Evolutionary conservation across 35 echinoderm and acorn worm genomes (phyloP).

Genomic region (Ophioderma brevispina): DNA sequence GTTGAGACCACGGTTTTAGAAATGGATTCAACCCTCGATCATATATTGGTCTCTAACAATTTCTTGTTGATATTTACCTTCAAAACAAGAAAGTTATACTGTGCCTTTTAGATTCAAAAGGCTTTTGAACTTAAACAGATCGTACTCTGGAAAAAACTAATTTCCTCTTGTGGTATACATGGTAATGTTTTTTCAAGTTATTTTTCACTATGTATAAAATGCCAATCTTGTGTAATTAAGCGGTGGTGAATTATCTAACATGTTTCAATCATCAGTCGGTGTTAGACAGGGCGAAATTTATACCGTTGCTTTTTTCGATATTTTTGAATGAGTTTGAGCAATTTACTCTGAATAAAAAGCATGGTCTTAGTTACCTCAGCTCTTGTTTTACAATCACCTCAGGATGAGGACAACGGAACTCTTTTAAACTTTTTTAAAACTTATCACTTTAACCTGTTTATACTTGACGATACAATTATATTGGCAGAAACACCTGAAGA

Average conservation of each 20-base stretch:
- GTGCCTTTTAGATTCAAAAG: slow-evolving; percentile 42
- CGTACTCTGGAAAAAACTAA: slow-evolving; percentile 44
- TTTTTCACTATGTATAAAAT: slow-evolving; percentile 46
- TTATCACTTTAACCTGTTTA: no score
- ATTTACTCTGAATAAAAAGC: not conserved
- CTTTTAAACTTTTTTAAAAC: no score
- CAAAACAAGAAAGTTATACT: slow-evolving; percentile 22
- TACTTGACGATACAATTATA: no score
- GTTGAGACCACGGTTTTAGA: slow-evolving; percentile 58
- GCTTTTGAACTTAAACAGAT: slow-evolving; percentile 52
- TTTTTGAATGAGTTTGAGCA: slow-evolving; percentile 4
- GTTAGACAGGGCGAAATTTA: slow-evolving; percentile 32
- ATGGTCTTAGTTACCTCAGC: not conserved
- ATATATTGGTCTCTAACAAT: slow-evolving; percentile 28
- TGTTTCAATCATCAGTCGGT: slow-evolving; percentile 19
- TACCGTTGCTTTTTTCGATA: not conserved
- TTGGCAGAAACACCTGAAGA: no score
- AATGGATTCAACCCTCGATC: slow-evolving; percentile 48
- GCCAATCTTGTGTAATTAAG: not conserved
- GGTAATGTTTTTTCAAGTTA: slow-evolving; percentile 41
- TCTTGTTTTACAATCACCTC: not conserved
- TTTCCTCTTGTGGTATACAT: slow-evolving; percentile 41
- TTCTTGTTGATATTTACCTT: slow-evolving; percentile 50
- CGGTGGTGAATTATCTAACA: not conserved
- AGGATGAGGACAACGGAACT: no score